These are phyloP conservation scores for Mizuhopecten yessoensis DNA, from an alignment of 1,140 invertebrate genomes.

Conservation along the genomic window DNA sequence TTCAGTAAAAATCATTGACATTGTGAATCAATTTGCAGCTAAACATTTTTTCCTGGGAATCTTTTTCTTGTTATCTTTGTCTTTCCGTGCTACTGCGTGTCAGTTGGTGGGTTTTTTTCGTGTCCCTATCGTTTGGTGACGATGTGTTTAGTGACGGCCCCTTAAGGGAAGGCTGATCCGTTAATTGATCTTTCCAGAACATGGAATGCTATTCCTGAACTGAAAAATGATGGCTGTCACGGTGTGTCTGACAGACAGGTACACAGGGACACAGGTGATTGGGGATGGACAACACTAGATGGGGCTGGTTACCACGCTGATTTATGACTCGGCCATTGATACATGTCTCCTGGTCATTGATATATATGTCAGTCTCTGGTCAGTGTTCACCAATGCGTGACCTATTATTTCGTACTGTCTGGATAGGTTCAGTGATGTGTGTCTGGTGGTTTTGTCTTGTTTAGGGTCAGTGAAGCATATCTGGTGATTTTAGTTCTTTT, in stretches of 20 bases:
- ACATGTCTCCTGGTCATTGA: background rate
- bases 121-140: background rate
- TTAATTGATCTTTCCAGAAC: background rate
- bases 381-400: conserved; percentile 14
- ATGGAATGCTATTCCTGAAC: background rate
- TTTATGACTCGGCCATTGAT: background rate
- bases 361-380: background rate
- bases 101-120: background rate
- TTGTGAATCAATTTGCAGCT: background rate
- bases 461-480: background rate
- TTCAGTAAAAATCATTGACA: background rate
- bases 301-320: background rate
- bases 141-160: no score
- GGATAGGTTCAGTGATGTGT: background rate
- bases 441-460: background rate
- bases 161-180: background rate
- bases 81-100: background rate
- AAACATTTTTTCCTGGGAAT: background rate
- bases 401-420: background rate
- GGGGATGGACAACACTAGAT: background rate
- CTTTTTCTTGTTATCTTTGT: background rate
- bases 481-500: no score
- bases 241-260: background rate
- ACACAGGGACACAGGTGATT: background rate
- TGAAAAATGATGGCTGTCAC: conserved; percentile 26